Conservation (phyloP, 2,888 invertebrate species). For the Cephus rjabovi region DNA sequence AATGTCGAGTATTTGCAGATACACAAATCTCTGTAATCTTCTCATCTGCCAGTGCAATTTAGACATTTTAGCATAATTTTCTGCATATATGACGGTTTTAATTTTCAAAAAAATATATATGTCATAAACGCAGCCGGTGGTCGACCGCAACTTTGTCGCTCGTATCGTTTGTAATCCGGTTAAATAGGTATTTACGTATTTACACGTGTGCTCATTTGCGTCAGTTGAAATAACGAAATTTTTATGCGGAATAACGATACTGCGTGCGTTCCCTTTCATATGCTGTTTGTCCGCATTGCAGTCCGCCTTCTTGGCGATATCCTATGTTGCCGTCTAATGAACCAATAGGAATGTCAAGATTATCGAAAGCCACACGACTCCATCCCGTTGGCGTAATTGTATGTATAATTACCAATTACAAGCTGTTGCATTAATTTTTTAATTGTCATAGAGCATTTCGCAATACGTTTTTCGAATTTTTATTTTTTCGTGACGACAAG, state of each 20-base stretch:
- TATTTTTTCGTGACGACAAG: constrained; percentile 15
- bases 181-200: not conserved
- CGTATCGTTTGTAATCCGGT: not conserved
- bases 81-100: not conserved
- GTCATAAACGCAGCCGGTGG: constrained; percentile 10
- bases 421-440: not conserved
- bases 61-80: not conserved
- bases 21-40: not conserved
- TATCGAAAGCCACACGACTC: not conserved
- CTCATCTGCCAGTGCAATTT: not conserved
- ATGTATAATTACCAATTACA: not conserved
- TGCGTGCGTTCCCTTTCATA: not conserved
- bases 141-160: constrained; percentile 24
- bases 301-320: not conserved
- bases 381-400: not conserved
- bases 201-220: not conserved
- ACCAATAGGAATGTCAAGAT: not conserved
- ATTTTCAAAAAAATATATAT: not conserved
- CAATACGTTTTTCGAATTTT: constrained; percentile 6
- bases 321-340: not conserved
- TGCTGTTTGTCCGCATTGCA: not conserved
- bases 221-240: not conserved
- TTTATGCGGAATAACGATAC: not conserved
- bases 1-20: too few species aligned
- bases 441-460: not conserved